Conservation (phyloP, 2,888 invertebrate genomes). For the Entomobrya proxima region DNA sequence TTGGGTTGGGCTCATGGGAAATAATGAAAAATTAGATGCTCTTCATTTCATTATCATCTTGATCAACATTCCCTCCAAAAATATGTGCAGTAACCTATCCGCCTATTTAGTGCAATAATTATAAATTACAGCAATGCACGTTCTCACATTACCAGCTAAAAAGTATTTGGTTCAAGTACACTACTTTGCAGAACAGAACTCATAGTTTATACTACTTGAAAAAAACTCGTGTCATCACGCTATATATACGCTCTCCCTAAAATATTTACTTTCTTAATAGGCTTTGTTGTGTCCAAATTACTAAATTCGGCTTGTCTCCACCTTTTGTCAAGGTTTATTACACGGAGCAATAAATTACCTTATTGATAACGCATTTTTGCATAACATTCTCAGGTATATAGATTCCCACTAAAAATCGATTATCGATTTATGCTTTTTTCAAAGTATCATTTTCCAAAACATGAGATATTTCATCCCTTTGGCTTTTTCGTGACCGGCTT, state of each 20-base stretch:
- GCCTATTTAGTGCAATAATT: background rate
- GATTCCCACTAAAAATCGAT: background rate
- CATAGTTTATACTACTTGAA: no score
- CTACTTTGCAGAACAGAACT: no score
- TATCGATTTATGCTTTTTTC: no score
- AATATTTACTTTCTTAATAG: background rate
- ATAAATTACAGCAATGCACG: no score
- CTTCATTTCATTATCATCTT: background rate
- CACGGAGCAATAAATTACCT: background rate
- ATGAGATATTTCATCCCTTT: no score
- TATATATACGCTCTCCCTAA: background rate
- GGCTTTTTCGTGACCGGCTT: background rate
- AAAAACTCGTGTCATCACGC: no score
- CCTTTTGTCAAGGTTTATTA: constrained; percentile 48
- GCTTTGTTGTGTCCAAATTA: background rate
- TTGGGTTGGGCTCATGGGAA: background rate
- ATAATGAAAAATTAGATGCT: constrained; percentile 18
- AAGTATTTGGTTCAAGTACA: no score
- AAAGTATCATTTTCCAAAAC: no score
- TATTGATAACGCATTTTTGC: background rate
- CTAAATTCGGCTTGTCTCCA: no score
- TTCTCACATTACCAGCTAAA: no score
- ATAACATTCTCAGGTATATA: background rate
- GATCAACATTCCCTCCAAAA: background rate
- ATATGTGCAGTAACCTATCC: background rate